Base-by-base conservation (phyloP, 2,797 vertebrate species). In the Microchirus variegatus region DNA sequence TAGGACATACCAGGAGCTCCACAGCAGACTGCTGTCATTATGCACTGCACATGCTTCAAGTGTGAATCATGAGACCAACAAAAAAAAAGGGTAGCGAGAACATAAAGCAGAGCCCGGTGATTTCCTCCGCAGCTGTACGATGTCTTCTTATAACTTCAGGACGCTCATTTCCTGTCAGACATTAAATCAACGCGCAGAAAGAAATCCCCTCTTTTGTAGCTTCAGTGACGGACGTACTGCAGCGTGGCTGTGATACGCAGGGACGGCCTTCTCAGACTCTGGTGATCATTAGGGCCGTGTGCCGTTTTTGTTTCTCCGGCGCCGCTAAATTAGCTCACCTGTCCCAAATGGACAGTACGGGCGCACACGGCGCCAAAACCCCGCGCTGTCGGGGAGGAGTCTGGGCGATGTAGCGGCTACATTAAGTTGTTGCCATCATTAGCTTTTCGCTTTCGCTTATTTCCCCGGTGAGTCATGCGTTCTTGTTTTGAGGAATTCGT, bases 361-460 rank as follows among this genome's bases (percentile, higher is more conserved):
- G 68, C 54, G 66, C 78, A 72, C 80, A 71, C 84, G 49, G 72
- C 64, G 41, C 76, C 82, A 78, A 83, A 82, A n/a, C n/a, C 7
- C 78, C 59, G 67, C 70, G 67, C 80, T 77, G 88, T 78, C 63
- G 67, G 85, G 86, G 83, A 90, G 87, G 85, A 82, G 76, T 80
- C 85, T 75, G 75, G 83, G 81, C 73, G 41, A 89, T 87, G 84
- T 77, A 81, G 73, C 80, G 16, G 63, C 86, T 87, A 84, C 83
- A 89, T 91, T 89, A 89, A 84, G 79, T 82, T 81, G 82, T 85
- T 89, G 90, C 85, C 79, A 89, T 91, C 87, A 90, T 87, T 87
- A 91, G 82, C 73, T 75, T 22, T 22, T 87, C 67, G 77, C 83
- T 87, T 80, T 82, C 86, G 84, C 81, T 91, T 90, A 91, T 92